Evolutionary conservation across 2,797 vertebrate species (phyloP).

Genomic region (Pelodytes ibericus): DNA sequence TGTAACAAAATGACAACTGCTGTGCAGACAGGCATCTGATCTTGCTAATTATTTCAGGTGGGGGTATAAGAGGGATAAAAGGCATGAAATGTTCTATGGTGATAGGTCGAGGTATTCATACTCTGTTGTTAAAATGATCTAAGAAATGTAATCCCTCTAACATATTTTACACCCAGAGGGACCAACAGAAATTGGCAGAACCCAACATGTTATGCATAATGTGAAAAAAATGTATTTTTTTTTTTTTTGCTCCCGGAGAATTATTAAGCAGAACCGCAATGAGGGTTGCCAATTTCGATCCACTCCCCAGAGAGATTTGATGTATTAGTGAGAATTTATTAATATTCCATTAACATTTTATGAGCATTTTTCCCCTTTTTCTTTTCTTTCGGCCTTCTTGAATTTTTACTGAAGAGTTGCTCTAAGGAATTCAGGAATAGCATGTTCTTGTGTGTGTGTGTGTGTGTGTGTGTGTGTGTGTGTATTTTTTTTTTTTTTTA

Average conservation of each 20-base stretch:
- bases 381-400: constrained; percentile 11
- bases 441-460: no score
- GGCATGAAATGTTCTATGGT: background rate
- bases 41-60: background rate
- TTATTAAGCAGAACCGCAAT: constrained; percentile 50
- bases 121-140: constrained; percentile 39
- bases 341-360: constrained; percentile 54
- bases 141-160: constrained; percentile 29
- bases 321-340: constrained; percentile 54
- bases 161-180: constrained; percentile 44
- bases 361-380: constrained; percentile 19
- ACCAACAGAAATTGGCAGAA: constrained; percentile 49
- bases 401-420: constrained; percentile 18
- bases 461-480: no score
- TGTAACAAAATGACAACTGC: no score
- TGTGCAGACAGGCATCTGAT: no score
- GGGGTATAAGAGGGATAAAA: background rate
- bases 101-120: background rate
- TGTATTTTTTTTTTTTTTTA: no score
- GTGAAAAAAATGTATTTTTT: no score
- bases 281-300: constrained; percentile 45
- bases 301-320: constrained; percentile 46
- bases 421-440: constrained; percentile 6
- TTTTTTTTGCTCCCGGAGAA: constrained; percentile 48
- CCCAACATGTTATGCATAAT: constrained; percentile 54